Base-by-base conservation (phyloP, 1,140 invertebrate species). In the Conus ventricosus region DNA sequence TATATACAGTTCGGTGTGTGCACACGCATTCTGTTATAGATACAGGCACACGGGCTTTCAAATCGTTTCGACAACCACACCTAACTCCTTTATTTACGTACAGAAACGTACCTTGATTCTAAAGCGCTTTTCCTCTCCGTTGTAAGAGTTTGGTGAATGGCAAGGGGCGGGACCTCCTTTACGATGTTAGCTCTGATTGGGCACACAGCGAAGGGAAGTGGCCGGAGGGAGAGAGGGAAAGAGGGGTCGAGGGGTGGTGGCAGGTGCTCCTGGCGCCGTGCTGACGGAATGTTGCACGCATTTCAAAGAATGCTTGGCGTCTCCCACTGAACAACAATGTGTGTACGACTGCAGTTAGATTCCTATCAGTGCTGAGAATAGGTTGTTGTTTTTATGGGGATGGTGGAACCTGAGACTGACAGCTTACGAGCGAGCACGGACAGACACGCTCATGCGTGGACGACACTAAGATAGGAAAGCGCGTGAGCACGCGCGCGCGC, bases 191-290 rank as follows among this genome's bases (percentile, higher is more conserved):
- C 20, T 80, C n/a, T 25, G 71, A 57, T 80, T 87, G 71, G 75
- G 10, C 53, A n/a, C 17, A 53, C 23, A 53, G 8, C 13, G 2
- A n/a, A 20, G 20, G 85, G 51, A 60, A 23, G 85, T 8, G 85
- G 23, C 51, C n/a, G 8, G 51, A 57, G 53, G 71, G 71, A 39
- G 51, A 6, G 71, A 7, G 71, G 80, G 57, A 15, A 15, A 60
- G 57, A 0, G 57, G 57, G 57, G 57, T 60, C 8, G 0, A 4
- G 67, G 11, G 60, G 17, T 63, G 67, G 11, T 71, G 20, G 85
- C 85, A 87, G 85, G 85, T 87, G 85, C 51, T 6, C 2, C 15
- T 87, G 85, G 85, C 85, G 85, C 75, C 85, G 71, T 5, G 10
- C n/a, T 8, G 85, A 39, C 85, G 85, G 85, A 87, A 55, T 57